Evolutionary conservation across 2,797 vertebrate species (phyloP), one percentile per base, ranked within the genome.

Genomic region (Muscicapa striata): DNA sequence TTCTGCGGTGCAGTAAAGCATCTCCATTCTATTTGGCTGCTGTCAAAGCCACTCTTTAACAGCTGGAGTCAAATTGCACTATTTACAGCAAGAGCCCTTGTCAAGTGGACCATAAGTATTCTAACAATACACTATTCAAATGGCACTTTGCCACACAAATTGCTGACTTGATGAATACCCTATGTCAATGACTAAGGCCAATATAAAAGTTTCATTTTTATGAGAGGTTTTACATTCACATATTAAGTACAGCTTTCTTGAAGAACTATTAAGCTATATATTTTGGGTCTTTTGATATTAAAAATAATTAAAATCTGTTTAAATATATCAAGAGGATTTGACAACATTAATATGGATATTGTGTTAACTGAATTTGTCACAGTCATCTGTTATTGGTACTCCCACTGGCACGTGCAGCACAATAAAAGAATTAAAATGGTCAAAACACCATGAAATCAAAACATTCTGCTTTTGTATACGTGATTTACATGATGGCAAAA

Each of bases 51-150:
- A 98, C 98, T 98, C 98, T 98, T 98, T 98, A 99, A 99, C 99
- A 99, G 99, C 98, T 99, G 99, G 99, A 99, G 99, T 99, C 98
- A 99, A 99, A 99, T 99, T 99, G 99, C 98, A 98, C 98, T 98
- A 98, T 99, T 99, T 99, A 99, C 98, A 99, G 98, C 98, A 97
- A 98, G 98, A 98, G 98, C 98, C 97, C 98, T 98, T 98, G 98
- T 98, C 98, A 98, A 98, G 98, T 98, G 98, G 98, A 98, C 98
- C 97, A 96, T 98, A 97, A 98, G 98, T 98, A 97, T 98, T 98
- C 98, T 98, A 98, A 98, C 97, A 98, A 98, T 98, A 96, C 97
- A 96, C 98, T 98, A 98, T 98, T 98, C 98, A 98, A 98, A 98
- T 98, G 97, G 98, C 97, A 98, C 97, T 98, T 97, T 97, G 97